These are phyloP conservation scores for Enteromius unitaeniatus DNA, from an alignment of 2,797 vertebrate species.

Conservation along the genomic window DNA sequence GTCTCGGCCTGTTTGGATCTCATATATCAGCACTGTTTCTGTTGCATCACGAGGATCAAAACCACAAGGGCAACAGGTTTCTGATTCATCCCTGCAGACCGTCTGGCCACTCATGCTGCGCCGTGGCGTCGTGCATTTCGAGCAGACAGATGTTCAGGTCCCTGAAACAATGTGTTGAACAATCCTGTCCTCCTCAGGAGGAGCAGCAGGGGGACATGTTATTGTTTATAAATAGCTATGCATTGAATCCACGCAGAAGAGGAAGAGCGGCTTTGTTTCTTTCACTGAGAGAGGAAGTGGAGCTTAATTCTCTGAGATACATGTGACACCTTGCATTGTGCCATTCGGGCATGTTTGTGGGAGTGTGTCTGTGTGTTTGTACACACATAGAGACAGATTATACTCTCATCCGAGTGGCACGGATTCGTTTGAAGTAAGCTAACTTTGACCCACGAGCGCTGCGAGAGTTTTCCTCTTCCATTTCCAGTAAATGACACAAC, in stretches of 20 bases:
- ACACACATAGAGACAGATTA: slow-evolving; percentile 12
- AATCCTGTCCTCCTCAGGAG: slow-evolving; percentile 46
- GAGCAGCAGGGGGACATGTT: slow-evolving; percentile 72
- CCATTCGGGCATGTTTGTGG: slow-evolving; percentile 39
- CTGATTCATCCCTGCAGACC: neutral
- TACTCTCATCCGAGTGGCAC: slow-evolving; percentile 14
- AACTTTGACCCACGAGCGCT: slow-evolving; percentile 35
- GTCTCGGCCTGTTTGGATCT: slow-evolving; percentile 27
- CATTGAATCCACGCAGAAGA: slow-evolving; percentile 63
- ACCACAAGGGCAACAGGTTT: neutral
- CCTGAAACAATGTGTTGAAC: slow-evolving; percentile 71
- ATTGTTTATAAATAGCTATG: slow-evolving; percentile 83
- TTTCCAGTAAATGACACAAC: slow-evolving; percentile 46
- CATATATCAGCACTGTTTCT: slow-evolving; percentile 18
- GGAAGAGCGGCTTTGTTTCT: slow-evolving; percentile 79
- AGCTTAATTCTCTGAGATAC: slow-evolving; percentile 77
- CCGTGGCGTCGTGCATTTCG: slow-evolving; percentile 65
- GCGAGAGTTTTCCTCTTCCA: slow-evolving; percentile 51
- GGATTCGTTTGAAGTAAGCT: slow-evolving; percentile 57
- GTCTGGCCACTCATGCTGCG: slow-evolving; percentile 24
- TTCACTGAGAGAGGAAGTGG: slow-evolving; percentile 79
- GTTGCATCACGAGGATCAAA: neutral
- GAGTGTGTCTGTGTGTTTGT: slow-evolving; percentile 40
- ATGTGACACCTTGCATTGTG: slow-evolving; percentile 76
- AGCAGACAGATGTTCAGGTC: slow-evolving; percentile 74